phyloP scores from a whole-genome alignment of 2,888 invertebrate species.

The Octonoba sinensis region DNA sequence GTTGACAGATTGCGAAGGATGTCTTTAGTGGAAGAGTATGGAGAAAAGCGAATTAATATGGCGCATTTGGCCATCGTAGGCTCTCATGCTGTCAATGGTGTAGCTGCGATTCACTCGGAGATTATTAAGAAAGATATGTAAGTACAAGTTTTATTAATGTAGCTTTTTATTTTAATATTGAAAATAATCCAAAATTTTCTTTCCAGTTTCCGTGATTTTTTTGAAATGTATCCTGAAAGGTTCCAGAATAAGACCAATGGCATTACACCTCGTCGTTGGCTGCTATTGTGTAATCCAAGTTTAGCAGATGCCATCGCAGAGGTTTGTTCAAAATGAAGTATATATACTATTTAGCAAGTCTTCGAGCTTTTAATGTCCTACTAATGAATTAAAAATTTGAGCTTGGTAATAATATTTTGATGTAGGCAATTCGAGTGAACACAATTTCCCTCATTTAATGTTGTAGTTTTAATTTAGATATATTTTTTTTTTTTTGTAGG shows the following conservation, averaged over 20 bases:
- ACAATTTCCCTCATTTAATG: background rate
- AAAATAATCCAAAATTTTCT: background rate
- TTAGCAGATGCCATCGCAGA: slow-evolving; percentile 80
- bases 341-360: too few relatives aligned
- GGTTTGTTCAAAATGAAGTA: slow-evolving; percentile 4
- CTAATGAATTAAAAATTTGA: too few relatives aligned
- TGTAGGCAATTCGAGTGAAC: too few relatives aligned
- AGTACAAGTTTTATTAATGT: background rate
- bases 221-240: slow-evolving; percentile 91
- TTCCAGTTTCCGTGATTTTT: slow-evolving; percentile 85
- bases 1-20: slow-evolving; percentile 76
- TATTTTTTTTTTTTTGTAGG: too few relatives aligned
- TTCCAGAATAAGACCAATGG: slow-evolving; percentile 99
- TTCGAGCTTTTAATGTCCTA: too few relatives aligned
- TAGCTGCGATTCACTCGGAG: slow-evolving; percentile 96
- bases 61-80: slow-evolving; percentile 96
- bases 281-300: slow-evolving; percentile 95
- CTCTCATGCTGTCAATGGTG: slow-evolving; percentile 98
- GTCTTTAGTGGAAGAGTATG: slow-evolving; percentile 95
- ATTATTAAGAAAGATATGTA: slow-evolving; percentile 81
- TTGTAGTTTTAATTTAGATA: too few relatives aligned
- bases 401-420: too few relatives aligned
- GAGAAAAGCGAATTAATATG: slow-evolving; percentile 98
- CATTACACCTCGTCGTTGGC: slow-evolving; percentile 98
- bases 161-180: background rate